Conservation (phyloP, 1,140 invertebrate genomes). For the Orius insidiosus region DNA sequence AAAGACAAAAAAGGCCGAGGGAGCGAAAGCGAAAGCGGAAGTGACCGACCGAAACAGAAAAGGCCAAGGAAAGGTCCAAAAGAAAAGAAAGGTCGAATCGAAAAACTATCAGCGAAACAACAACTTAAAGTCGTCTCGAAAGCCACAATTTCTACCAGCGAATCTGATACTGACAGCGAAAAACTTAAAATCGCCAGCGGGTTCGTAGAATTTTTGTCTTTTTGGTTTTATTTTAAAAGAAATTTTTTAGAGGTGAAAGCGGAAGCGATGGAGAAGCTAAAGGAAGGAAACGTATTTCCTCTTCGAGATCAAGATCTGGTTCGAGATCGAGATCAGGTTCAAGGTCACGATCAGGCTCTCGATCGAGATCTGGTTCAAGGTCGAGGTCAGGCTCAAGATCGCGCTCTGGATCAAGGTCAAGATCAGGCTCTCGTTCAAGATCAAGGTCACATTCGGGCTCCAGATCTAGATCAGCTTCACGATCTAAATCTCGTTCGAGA, state of each 20-base stretch:
- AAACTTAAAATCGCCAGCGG: slow-evolving; percentile 40
- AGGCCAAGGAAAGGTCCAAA: slow-evolving; percentile 31
- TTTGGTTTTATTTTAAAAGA: slow-evolving; percentile 4
- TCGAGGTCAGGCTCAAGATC: slow-evolving; percentile 12
- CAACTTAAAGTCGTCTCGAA: slow-evolving; percentile 81
- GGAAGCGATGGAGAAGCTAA: slow-evolving; percentile 26
- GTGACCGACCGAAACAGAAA: slow-evolving; percentile 40
- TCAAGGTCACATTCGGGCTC: slow-evolving; percentile 22
- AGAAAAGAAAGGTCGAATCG: slow-evolving; percentile 28
- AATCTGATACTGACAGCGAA: slow-evolving; percentile 66
- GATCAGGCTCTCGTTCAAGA: background rate
- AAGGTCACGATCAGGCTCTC: slow-evolving; percentile 22
- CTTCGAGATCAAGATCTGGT: slow-evolving; percentile 21
- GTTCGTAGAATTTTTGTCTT: slow-evolving; percentile 23
- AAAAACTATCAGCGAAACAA: slow-evolving; percentile 49
- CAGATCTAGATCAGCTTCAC: slow-evolving; percentile 21
- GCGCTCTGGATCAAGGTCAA: background rate
- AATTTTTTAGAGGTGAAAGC: slow-evolving; percentile 22
- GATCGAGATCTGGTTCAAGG: slow-evolving; percentile 23
- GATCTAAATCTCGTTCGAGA: slow-evolving; percentile 18
- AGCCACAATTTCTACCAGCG: slow-evolving; percentile 86
- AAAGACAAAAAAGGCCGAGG: slow-evolving; percentile 25
- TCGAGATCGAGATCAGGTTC: slow-evolving; percentile 17
- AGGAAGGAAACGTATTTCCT: slow-evolving; percentile 29
- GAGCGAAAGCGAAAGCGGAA: slow-evolving; percentile 34